A percentile compares a stretch with the other conserved stretches of the same genome.
Conservation (phyloP, 2,113 vertebrate genomes). For the Tragelaphus scriptus region DNA sequence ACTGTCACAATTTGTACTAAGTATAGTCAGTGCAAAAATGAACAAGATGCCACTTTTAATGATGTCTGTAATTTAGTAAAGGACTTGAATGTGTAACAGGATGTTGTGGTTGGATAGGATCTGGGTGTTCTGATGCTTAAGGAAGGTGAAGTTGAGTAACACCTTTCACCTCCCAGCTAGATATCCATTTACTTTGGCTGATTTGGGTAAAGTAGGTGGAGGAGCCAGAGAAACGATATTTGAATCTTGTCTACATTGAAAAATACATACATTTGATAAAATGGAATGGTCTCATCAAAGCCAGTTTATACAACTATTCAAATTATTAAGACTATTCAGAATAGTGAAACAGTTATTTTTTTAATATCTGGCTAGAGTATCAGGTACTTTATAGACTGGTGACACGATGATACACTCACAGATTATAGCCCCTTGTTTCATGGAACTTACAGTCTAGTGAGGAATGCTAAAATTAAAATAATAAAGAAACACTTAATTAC, state of each 20-base stretch:
- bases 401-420: background rate
- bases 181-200: background rate
- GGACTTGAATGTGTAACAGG: background rate
- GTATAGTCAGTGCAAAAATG: background rate
- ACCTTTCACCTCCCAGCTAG: background rate
- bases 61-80: background rate
- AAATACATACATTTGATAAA: slow-evolving; percentile 3
- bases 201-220: background rate
- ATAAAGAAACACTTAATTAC: background rate
- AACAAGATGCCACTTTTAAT: background rate
- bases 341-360: background rate
- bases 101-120: background rate
- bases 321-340: background rate
- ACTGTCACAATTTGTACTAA: background rate
- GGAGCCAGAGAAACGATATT: background rate
- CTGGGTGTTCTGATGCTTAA: background rate
- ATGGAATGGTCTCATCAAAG: background rate
- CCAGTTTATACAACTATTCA: slow-evolving; percentile 14
- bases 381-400: background rate
- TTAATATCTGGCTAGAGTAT: background rate
- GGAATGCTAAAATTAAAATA: background rate
- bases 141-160: background rate
- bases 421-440: background rate
- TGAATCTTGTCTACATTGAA: slow-evolving; percentile 8
- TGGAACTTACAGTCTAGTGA: background rate